These are phyloP conservation scores for Phataginus tetradactyla DNA, from an alignment of 2,797 vertebrate species.

Conservation along the genomic window DNA sequence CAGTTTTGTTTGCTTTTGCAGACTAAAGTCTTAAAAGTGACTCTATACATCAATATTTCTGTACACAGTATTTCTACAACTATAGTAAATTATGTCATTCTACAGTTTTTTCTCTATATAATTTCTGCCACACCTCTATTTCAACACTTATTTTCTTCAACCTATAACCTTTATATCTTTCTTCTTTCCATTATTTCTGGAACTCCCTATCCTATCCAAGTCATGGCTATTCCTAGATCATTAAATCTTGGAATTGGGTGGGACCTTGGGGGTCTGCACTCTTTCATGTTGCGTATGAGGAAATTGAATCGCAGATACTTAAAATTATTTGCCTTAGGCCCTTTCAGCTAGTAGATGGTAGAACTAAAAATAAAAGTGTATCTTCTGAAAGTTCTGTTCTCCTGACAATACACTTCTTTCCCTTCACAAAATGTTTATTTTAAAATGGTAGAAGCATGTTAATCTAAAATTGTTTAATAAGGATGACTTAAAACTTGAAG, in stretches of 20 bases:
- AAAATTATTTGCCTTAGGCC: conserved; percentile 65
- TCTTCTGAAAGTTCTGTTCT: conserved; percentile 28
- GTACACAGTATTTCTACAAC: not conserved
- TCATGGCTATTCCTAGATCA: conserved; percentile 30
- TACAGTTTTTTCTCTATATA: not conserved
- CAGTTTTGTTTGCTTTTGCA: not conserved
- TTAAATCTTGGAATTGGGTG: conserved; percentile 64
- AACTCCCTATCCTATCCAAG: not conserved
- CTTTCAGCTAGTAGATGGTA: not conserved
- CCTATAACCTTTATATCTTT: not conserved
- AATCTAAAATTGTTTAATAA: not conserved
- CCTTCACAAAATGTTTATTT: not conserved
- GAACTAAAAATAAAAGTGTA: conserved; percentile 36
- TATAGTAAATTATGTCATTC: not conserved
- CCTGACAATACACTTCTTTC: not conserved
- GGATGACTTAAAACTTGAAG: not conserved
- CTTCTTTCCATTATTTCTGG: not conserved
- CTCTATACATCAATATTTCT: not conserved
- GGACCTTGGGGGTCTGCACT: conserved; percentile 32
- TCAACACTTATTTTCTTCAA: not conserved
- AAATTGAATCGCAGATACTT: conserved; percentile 65
- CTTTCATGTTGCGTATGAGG: conserved; percentile 36
- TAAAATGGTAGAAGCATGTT: not conserved
- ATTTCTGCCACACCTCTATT: not conserved
- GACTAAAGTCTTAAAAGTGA: not conserved